These are phyloP conservation scores for Melangyna quadrimaculata DNA, from an alignment of 2,888 invertebrate genomes.

Conservation along the genomic window DNA sequence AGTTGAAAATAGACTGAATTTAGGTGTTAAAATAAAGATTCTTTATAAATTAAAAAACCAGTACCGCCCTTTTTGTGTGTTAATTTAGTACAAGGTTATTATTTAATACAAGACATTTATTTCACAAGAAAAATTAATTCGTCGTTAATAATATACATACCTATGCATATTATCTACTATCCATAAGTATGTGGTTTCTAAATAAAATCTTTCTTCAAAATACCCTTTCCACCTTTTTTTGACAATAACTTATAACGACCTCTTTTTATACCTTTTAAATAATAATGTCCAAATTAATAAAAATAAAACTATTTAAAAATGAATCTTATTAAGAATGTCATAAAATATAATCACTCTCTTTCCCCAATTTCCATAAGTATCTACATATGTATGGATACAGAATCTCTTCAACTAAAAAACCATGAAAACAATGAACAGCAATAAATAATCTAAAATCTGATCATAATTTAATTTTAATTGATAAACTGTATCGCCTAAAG, in stretches of 20 bases:
- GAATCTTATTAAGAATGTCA: neutral
- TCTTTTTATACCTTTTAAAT: neutral
- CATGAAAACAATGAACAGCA: neutral
- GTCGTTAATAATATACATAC: no score
- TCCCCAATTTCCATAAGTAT: neutral
- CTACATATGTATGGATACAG: neutral
- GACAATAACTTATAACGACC: neutral
- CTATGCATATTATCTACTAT: no score
- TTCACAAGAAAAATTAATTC: no score
- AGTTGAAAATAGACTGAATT: no score
- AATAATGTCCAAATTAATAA: neutral
- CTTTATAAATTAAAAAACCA: no score
- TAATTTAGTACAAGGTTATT: no score
- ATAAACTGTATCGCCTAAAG: neutral
- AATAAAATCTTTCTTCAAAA: no score
- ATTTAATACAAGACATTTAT: no score
- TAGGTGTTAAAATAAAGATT: no score
- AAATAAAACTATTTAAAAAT: neutral
- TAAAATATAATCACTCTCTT: neutral
- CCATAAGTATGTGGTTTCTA: no score
- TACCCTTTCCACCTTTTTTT: no score
- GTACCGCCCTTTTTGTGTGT: no score
- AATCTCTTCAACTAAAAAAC: neutral
- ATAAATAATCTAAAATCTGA: neutral
- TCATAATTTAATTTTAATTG: constrained; percentile 9